A percentile compares a stretch with the other conserved stretches of the same genome.
These are phyloP conservation scores for Belonocnema kinseyi DNA, from an alignment of 1,140 invertebrate species.

Conservation along the genomic window DNA sequence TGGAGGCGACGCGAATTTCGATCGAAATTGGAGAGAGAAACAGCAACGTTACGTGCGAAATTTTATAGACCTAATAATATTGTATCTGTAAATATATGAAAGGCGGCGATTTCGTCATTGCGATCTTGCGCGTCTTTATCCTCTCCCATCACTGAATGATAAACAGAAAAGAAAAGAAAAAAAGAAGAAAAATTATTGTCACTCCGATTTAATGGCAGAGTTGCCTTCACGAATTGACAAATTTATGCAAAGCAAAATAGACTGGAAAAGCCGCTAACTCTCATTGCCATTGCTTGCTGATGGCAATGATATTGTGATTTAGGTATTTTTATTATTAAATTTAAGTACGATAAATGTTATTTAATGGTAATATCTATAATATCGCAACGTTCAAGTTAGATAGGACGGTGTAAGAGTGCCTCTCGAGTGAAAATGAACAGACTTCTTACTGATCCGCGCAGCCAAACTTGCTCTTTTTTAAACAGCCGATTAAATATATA, in stretches of 20 bases:
- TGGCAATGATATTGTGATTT: constrained; percentile 67
- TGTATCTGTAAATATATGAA: constrained; percentile 25
- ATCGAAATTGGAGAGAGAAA: background rate
- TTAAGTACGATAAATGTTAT: constrained; percentile 69
- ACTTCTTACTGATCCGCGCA: constrained; percentile 18
- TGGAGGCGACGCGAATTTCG: background rate
- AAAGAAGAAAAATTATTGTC: constrained; percentile 26
- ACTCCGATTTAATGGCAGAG: constrained; percentile 37
- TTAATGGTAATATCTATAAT: constrained; percentile 65
- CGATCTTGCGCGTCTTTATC: constrained; percentile 39
- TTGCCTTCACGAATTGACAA: constrained; percentile 40
- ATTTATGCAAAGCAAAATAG: constrained; percentile 54
- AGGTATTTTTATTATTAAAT: constrained; percentile 69
- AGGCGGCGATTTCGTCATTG: constrained; percentile 41
- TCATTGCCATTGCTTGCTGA: constrained; percentile 47
- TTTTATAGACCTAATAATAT: constrained; percentile 8
- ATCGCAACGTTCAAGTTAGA: constrained; percentile 58
- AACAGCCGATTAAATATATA: constrained; percentile 13
- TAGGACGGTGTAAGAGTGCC: constrained; percentile 50
- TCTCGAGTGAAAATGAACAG: constrained; percentile 52
- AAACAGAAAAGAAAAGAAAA: no score
- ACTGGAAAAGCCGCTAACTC: constrained; percentile 57
- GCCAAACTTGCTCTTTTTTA: constrained; percentile 17
- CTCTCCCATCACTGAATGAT: background rate
- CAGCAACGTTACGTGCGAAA: background rate